phyloP scores from a whole-genome alignment of 1,140 invertebrate genomes.

The Drosophila ercepeae region DNA sequence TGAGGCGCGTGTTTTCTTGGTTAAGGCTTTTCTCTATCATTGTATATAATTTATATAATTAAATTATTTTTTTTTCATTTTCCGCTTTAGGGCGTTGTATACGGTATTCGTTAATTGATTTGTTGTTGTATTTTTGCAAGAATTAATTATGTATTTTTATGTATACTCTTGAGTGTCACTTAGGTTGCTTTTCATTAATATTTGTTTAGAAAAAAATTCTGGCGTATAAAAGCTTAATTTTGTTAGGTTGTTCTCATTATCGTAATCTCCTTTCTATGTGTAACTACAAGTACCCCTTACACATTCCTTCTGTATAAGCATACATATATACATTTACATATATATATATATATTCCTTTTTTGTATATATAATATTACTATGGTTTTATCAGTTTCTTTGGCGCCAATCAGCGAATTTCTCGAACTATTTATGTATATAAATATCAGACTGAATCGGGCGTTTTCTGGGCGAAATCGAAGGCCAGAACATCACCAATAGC shows the following conservation, averaged over 20 bases:
- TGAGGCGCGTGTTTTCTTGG: conserved; percentile 58
- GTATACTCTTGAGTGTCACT: conserved; percentile 44
- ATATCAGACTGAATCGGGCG: conserved; percentile 40
- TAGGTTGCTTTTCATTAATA: conserved; percentile 32
- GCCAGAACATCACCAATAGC: conserved; percentile 2
- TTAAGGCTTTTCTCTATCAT: conserved; percentile 64
- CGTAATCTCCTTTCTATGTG: conserved; percentile 28
- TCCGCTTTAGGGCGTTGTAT: conserved; percentile 37
- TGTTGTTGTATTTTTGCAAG: conserved; percentile 25
- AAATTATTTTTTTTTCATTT: conserved; percentile 40
- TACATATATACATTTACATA: conserved; percentile 32
- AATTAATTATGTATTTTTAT: conserved; percentile 11
- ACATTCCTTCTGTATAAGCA: conserved; percentile 32
- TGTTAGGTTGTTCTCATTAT: conserved; percentile 33
- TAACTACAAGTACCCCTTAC: conserved; percentile 36
- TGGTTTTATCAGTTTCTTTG: conserved; percentile 55
- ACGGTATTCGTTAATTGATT: conserved; percentile 56
- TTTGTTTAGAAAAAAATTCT: conserved; percentile 75
- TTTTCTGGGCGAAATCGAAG: conserved; percentile 22
- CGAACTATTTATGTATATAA: conserved; percentile 13
- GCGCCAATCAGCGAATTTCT: conserved; percentile 50
- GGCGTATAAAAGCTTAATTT: conserved; percentile 75
- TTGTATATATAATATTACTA: conserved; percentile 22
- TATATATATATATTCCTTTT: conserved; percentile 3
- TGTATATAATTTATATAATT: conserved; percentile 48